Conservation (phyloP, 2,797 vertebrate genomes). For the Anomalospiza imberbis region DNA sequence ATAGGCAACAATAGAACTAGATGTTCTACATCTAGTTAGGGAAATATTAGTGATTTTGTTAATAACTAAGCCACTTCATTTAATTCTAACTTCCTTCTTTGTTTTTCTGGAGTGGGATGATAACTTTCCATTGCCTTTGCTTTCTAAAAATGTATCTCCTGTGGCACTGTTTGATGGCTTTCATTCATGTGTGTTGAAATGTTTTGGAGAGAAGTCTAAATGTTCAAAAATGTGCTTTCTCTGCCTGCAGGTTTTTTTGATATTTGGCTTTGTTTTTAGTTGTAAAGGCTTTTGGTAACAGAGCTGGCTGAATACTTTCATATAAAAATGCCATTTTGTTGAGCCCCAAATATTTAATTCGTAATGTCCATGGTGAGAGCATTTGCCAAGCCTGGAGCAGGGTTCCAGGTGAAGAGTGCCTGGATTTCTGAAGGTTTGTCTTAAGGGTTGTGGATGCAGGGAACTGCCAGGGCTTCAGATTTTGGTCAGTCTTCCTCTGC, state of each 20-base stretch:
- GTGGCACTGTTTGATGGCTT: background rate
- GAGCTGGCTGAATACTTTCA: background rate
- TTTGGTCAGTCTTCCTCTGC: background rate
- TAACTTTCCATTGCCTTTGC: background rate
- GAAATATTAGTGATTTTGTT: background rate
- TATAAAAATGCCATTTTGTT: background rate
- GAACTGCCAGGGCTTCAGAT: background rate
- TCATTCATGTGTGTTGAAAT: background rate
- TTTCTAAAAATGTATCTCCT: background rate
- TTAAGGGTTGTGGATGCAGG: fast-evolving
- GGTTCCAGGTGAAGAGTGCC: background rate
- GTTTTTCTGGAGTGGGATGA: background rate
- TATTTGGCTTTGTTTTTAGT: background rate
- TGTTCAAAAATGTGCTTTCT: background rate
- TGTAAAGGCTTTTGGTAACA: background rate
- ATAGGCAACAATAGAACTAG: background rate
- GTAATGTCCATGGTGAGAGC: fast-evolving
- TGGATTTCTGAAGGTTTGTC: background rate
- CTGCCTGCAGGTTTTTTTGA: background rate
- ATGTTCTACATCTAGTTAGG: background rate
- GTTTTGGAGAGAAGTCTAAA: background rate
- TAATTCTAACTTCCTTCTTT: background rate
- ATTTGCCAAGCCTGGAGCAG: background rate
- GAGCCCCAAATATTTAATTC: background rate
- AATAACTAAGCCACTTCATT: background rate